Base-by-base conservation (phyloP, 1,140 invertebrate genomes). In the Drosophila melanica region DNA sequence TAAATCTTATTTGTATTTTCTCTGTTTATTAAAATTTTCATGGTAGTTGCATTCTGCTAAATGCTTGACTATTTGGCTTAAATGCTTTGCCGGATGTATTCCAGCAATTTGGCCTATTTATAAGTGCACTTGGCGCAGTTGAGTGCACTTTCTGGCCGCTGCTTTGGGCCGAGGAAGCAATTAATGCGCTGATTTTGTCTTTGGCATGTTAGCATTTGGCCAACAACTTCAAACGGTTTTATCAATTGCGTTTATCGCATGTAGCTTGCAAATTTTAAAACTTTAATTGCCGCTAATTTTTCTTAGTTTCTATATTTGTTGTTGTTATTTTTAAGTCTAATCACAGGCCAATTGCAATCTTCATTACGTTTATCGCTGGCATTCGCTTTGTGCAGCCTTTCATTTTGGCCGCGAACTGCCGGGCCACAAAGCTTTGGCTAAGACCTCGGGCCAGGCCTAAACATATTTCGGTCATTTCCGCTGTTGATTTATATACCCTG, bases 251-350 rank as follows among this genome's bases (percentile, higher is more conserved):
- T 45, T 82, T 82, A 72, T 82, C 80, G 57, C 81, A 67, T 57
- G 64, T 66, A n/a, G 41, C 35, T 74, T 73, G 78, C 63, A 55
- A 86, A 64, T 87, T 86, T 84, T 48, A 30, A 11, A 30, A 11
- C 79, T 75, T 89, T 89, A 87, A 87, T 87, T 87, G 84, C 79
- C 57, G 79, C 68, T 79, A 87, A 87, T 81, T 86, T 69, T 51
- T 50, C 53, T 39, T 35, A 9, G 33, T 14, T 50, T 23, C 20
- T 23, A 23, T 23, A n/a, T 69, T 71, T 69, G 23, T 50, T 39
- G 44, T 55, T 41, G 53, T 66, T 68, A 37, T 50, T 39, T 47
- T 55, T 41, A 58, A 20, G 12, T 45, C 47, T 57, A 62, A 74
- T 74, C 64, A 14, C 47, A 10, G 9, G 33, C 33, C 67, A 79